These are phyloP conservation scores for Squalus acanthias DNA, from an alignment of 2,797 vertebrate genomes.

Conservation along the genomic window DNA sequence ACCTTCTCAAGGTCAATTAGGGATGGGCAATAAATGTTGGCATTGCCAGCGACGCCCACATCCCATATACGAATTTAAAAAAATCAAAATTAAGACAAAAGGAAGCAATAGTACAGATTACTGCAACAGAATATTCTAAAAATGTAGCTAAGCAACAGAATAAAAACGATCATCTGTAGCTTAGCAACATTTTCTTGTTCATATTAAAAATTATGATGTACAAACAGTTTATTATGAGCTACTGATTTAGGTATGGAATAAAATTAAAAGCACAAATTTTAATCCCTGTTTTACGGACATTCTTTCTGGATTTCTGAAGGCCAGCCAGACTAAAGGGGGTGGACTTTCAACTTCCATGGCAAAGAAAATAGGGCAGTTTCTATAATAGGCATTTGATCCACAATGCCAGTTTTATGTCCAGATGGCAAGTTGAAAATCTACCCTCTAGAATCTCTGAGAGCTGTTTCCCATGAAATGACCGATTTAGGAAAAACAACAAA, in stretches of 20 bases:
- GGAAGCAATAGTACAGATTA: not conserved
- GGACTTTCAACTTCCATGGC: not conserved
- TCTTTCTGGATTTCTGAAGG: not conserved
- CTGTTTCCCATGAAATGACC: not conserved
- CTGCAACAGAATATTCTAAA: not conserved
- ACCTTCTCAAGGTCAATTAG: too few species aligned
- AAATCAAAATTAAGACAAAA: not conserved
- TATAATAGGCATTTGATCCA: not conserved
- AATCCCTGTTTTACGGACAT: not conserved
- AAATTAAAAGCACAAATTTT: not conserved
- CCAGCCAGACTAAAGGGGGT: not conserved
- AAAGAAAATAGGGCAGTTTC: not conserved
- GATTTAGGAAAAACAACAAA: not conserved
- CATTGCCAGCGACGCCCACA: too few species aligned
- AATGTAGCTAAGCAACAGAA: not conserved
- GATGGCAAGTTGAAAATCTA: not conserved
- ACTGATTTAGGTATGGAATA: not conserved
- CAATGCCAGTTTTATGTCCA: not conserved
- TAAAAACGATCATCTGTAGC: not conserved
- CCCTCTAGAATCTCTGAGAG: not conserved
- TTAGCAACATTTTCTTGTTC: not conserved
- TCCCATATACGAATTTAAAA: too few species aligned
- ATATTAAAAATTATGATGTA: not conserved
- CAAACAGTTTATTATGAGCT: not conserved
- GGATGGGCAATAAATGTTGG: too few species aligned